Evolutionary conservation across 2,888 invertebrate species (phyloP).

Genomic region (Rotaria socialis): DNA sequence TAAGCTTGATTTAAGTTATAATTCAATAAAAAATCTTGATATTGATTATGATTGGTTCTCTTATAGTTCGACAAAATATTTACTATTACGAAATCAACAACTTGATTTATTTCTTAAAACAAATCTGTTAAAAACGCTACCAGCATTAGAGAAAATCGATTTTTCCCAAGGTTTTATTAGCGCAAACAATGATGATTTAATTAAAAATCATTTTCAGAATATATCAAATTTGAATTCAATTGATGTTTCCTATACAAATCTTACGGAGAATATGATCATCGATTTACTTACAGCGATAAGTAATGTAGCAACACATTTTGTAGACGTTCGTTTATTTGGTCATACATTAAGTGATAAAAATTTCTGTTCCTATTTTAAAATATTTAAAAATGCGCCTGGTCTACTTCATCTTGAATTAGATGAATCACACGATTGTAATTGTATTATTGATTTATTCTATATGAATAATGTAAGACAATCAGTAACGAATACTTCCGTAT

Average conservation of each 20-base stretch:
- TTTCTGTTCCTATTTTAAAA: background rate
- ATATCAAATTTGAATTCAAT: background rate
- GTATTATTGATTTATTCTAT: background rate
- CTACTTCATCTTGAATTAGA: background rate
- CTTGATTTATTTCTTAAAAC: background rate
- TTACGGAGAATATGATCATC: background rate
- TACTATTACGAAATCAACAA: background rate
- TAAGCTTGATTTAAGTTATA: background rate
- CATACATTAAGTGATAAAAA: background rate
- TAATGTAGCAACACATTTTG: background rate
- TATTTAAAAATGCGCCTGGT: background rate
- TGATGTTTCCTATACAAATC: background rate
- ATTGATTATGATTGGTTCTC: background rate
- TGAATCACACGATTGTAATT: background rate
- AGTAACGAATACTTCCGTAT: background rate
- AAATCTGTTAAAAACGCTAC: background rate
- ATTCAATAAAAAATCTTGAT: background rate
- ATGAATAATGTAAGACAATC: background rate
- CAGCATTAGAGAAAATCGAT: background rate
- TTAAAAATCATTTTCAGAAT: background rate
- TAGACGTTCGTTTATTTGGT: background rate
- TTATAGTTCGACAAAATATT: background rate
- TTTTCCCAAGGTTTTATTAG: background rate
- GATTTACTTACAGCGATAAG: background rate
- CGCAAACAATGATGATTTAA: background rate